phyloP scores from a whole-genome alignment of 1,140 invertebrate genomes.

The Calliopsis andreniformis region DNA sequence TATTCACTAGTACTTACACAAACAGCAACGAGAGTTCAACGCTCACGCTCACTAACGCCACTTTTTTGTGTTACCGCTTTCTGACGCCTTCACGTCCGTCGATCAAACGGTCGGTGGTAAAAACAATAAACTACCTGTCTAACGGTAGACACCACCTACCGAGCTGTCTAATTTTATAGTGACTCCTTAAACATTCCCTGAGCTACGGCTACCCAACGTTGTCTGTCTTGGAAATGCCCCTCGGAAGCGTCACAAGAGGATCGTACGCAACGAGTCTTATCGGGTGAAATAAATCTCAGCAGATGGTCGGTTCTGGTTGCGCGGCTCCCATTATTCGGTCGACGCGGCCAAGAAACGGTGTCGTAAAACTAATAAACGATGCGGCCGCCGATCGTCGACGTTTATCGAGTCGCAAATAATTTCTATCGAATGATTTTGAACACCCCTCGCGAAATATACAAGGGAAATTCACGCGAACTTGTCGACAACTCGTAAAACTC shows the following conservation, averaged over 20 bases:
- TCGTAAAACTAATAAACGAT: constrained; percentile 62
- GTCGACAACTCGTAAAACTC: constrained; percentile 35
- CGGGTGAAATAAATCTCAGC: constrained; percentile 38
- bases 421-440: constrained; percentile 43
- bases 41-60: background rate
- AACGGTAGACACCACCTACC: constrained; percentile 25
- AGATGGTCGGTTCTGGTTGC: background rate
- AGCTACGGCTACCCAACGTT: background rate
- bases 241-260: constrained; percentile 1
- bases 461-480: constrained; percentile 3
- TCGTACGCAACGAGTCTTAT: constrained; percentile 13
- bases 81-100: background rate
- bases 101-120: constrained; percentile 15
- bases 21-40: too few relatives aligned
- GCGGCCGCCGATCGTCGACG: constrained; percentile 18
- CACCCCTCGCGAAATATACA: background rate
- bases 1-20: background rate
- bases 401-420: constrained; percentile 50
- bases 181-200: background rate
- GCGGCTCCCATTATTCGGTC: constrained; percentile 13
- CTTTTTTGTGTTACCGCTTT: background rate
- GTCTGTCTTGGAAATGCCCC: background rate
- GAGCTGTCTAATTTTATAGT: background rate
- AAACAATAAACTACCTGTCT: constrained; percentile 30
- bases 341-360: constrained; percentile 39